These are phyloP conservation scores for Oeneis ivallda DNA, from an alignment of 2,888 invertebrate genomes.

Conservation along the genomic window DNA sequence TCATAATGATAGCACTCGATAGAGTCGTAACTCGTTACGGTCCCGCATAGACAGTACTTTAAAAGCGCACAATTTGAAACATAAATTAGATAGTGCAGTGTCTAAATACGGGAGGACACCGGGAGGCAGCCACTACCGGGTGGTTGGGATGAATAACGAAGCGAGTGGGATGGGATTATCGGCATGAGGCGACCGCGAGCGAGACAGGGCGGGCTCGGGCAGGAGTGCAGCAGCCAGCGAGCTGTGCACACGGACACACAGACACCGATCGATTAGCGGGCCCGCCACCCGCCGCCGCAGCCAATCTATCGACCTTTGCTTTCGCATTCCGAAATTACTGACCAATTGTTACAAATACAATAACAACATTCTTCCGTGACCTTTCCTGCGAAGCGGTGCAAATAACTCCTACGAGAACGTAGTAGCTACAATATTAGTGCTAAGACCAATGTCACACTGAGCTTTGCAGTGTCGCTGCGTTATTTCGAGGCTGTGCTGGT, in stretches of 20 bases:
- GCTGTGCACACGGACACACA: conserved; percentile 73
- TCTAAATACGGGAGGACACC: conserved; percentile 77
- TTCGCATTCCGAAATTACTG: conserved; percentile 63
- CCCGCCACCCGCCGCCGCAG: conserved; percentile 60
- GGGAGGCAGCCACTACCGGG: conserved; percentile 75
- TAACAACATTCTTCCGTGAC: background rate
- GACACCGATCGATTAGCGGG: conserved; percentile 78
- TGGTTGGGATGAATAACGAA: conserved; percentile 77
- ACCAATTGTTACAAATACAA: conserved; percentile 49
- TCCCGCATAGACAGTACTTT: conserved; percentile 58
- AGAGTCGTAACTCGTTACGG: conserved; percentile 67
- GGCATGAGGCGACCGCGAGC: conserved; percentile 54
- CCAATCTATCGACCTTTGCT: conserved; percentile 73
- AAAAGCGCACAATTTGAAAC: conserved; percentile 73
- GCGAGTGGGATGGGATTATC: conserved; percentile 67
- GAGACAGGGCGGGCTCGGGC: conserved; percentile 65
- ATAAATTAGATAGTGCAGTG: conserved; percentile 79
- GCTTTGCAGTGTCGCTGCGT: background rate
- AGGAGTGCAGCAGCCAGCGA: conserved; percentile 55
- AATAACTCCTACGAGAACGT: background rate
- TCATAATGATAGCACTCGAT: conserved; percentile 70
- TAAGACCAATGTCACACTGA: too few species aligned
- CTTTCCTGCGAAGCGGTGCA: background rate
- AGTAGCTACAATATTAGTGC: too few species aligned
- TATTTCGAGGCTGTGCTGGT: too few species aligned